Evolutionary conservation across 2,888 invertebrate genomes (phyloP), one percentile per base, ranked within the genome.

Genomic region (Trissolcus japonicus): DNA sequence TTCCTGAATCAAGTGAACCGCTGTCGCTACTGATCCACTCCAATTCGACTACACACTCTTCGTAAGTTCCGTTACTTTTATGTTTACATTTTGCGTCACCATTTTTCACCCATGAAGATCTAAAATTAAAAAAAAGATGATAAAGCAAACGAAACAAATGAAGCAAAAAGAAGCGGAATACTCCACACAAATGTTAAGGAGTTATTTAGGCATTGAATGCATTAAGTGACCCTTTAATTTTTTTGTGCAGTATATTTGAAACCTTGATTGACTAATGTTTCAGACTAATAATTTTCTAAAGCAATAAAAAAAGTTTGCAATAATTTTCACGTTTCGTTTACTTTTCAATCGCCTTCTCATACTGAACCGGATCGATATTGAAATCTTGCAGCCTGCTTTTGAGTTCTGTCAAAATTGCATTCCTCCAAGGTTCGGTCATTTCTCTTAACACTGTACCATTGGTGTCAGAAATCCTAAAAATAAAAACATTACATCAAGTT

Each of bases 21-120:
- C 89, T 90, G 6, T 88, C 89, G 65, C 90, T 91, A 79, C 92
- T 92, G 83, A 95, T 93, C 95, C 96, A 95, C 89, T 95, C 96
- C 67, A 96, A 89, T 84, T 96, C 95, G 60, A 96, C 90, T 73
- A 94, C 91, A 85, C 95, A 95, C 82, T 96, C 95, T 82, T 95
- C 94, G 86, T 92, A 93, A 43, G 91, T 89, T 69, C 90, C 86
- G 41, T 85, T 87, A 6, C 88, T 88, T 68, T 89, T 88, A 4
- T 89, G 79, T 79, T 87, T 87, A 69, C 94, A 93, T 83, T 95
- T 92, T 0, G 94, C 94, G 89, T 96, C 94, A 50, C 95, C 95
- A 73, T 94, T 94, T 84, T 96, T 95, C 0, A 95, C 92, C 96
- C 96, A 97, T 0, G 96, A 96, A 19, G 94, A 94, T 82, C 90